Evolutionary conservation across 2,797 vertebrate genomes (phyloP).

Genomic region (Meda fulgida): DNA sequence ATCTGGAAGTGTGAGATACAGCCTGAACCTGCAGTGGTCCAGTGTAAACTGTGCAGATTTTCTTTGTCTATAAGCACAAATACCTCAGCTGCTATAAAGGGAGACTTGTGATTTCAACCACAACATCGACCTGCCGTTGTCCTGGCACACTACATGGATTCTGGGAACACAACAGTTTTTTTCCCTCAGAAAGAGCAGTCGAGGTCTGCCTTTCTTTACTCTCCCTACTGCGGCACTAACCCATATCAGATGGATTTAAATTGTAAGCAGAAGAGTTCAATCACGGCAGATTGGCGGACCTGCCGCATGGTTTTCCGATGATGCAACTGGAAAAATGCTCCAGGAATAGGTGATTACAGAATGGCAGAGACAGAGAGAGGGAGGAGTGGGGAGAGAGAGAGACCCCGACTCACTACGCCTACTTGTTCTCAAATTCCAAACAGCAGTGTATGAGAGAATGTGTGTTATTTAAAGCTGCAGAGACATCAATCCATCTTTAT

Average conservation of each 20-base stretch:
- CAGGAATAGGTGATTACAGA: constrained; percentile 84
- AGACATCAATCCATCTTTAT: constrained; percentile 22
- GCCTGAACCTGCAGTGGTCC: neutral
- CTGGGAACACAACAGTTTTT: constrained; percentile 21
- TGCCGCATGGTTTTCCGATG: constrained; percentile 79
- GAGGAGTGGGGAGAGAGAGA: constrained; percentile 44
- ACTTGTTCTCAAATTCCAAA: constrained; percentile 64
- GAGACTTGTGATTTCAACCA: constrained; percentile 12
- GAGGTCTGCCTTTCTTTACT: constrained; percentile 46
- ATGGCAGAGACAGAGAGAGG: constrained; percentile 52
- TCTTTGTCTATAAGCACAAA: neutral
- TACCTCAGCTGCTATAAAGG: neutral
- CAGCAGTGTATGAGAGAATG: constrained; percentile 38
- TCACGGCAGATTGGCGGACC: constrained; percentile 71
- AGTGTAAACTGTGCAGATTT: too few relatives aligned
- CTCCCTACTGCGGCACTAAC: constrained; percentile 64
- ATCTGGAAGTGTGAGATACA: neutral
- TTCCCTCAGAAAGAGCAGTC: constrained; percentile 32
- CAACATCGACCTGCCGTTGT: neutral
- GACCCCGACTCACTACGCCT: constrained; percentile 63
- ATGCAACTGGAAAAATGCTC: constrained; percentile 83
- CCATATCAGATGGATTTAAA: constrained; percentile 76
- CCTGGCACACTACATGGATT: constrained; percentile 41
- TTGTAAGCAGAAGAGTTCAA: constrained; percentile 77
- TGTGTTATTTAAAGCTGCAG: constrained; percentile 44